These are phyloP conservation scores for Fragum whitleyi DNA, from an alignment of 2,888 invertebrate species.

Conservation along the genomic window DNA sequence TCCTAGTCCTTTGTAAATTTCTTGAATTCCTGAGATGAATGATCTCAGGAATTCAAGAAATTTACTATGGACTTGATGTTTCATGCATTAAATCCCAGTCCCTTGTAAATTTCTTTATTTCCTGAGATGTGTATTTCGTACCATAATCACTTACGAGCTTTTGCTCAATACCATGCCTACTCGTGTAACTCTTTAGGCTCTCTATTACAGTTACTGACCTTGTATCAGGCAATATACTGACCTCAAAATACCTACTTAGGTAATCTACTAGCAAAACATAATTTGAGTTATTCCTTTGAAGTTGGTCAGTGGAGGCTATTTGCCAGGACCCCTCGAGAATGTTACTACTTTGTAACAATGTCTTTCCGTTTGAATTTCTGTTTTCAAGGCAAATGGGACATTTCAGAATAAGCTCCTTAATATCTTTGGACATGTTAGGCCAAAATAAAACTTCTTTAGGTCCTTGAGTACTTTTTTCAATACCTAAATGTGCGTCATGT, in stretches of 20 bases:
- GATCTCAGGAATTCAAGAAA: too few species aligned
- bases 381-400: slow-evolving; percentile 50
- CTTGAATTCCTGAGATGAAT: slow-evolving; percentile 40
- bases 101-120: too few species aligned
- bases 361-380: slow-evolving; percentile 48
- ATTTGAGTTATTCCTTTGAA: slow-evolving; percentile 49
- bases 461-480: slow-evolving; percentile 43
- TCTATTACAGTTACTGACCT: slow-evolving; percentile 40
- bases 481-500: slow-evolving; percentile 39
- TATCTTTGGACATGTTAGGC: slow-evolving; percentile 41
- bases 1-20: slow-evolving; percentile 54
- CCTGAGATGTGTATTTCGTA: slow-evolving; percentile 43
- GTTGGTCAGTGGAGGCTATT: slow-evolving; percentile 55
- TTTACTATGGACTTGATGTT: too few species aligned
- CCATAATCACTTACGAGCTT: slow-evolving; percentile 56
- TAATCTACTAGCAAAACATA: slow-evolving; percentile 57
- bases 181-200: slow-evolving; percentile 52
- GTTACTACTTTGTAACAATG: slow-evolving; percentile 36
- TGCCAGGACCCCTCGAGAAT: slow-evolving; percentile 60
- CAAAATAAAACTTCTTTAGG: slow-evolving; percentile 47
- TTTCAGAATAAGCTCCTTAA: slow-evolving; percentile 16
- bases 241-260: slow-evolving; percentile 38
- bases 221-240: slow-evolving; percentile 18
- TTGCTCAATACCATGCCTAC: slow-evolving; percentile 28
- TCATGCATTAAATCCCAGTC: too few species aligned